phyloP scores from a whole-genome alignment of 2,888 invertebrate genomes.

The Tanypteryx hageni region DNA sequence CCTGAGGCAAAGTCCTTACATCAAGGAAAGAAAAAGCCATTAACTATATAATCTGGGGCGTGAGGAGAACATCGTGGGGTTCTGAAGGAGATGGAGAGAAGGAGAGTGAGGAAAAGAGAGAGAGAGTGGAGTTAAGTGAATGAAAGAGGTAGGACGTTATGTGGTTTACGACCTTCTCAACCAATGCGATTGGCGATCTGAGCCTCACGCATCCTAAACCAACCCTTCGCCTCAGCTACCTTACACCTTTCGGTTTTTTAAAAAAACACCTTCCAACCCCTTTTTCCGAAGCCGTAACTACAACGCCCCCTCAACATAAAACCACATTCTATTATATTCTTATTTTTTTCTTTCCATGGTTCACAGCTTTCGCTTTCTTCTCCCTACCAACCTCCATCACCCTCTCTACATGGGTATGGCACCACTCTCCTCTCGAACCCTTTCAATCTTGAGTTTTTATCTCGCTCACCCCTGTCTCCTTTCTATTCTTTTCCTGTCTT shows the following conservation, averaged over 20 bases:
- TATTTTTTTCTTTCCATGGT: neutral
- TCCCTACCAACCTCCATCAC: too few species aligned
- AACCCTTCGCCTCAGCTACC: neutral
- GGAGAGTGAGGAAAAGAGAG: neutral
- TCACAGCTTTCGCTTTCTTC: too few species aligned
- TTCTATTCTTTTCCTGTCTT: too few species aligned
- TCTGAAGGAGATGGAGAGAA: neutral
- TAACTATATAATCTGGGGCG: neutral
- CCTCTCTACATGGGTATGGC: too few species aligned
- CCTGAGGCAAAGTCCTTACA: too few species aligned
- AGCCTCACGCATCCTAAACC: neutral
- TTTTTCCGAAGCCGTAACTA: neutral
- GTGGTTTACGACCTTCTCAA: neutral
- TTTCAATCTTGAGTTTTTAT: too few species aligned
- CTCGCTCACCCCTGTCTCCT: too few species aligned
- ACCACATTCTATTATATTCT: too few species aligned
- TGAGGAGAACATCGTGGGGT: neutral
- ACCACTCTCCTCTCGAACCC: too few species aligned
- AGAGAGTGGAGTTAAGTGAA: neutral
- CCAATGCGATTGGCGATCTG: constrained; percentile 36
- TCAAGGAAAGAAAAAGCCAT: neutral
- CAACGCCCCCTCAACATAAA: neutral
- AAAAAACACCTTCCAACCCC: neutral
- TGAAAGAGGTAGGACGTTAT: neutral
- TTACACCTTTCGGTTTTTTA: neutral